phyloP scores from a whole-genome alignment of 2,113 vertebrate genomes.

The Nycticorax nycticorax region DNA sequence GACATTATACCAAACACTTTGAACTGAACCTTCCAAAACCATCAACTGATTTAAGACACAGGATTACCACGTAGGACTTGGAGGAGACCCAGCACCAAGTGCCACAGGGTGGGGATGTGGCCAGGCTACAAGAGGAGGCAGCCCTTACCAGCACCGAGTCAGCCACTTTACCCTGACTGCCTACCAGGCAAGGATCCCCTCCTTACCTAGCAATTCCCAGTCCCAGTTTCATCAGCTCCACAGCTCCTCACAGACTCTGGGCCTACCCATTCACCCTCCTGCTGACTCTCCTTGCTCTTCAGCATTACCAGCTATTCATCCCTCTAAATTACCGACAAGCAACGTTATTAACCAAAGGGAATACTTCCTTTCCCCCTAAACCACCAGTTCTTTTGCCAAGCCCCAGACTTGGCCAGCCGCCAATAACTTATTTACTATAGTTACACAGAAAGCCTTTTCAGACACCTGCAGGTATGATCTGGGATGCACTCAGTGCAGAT shows the following conservation, averaged over 20 bases:
- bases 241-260: background rate
- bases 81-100: background rate
- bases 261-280: background rate
- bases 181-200: background rate
- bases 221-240: background rate
- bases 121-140: background rate
- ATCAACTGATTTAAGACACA: background rate
- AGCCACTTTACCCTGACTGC: background rate
- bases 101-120: accelerated
- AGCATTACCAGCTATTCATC: background rate
- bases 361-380: background rate
- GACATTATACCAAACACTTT: background rate
- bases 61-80: background rate
- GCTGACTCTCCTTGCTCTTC: background rate
- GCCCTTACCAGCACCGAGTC: too few species aligned
- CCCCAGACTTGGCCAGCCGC: background rate
- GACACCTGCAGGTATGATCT: background rate
- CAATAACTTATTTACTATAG: background rate
- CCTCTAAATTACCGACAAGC: background rate
- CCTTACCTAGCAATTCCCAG: background rate
- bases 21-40: background rate
- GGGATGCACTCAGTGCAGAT: background rate
- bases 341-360: background rate
- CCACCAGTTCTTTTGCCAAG: background rate
- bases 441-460: background rate